Evolutionary conservation across 2,888 invertebrate species (phyloP).

Genomic region (Habrosyne pyritoides): DNA sequence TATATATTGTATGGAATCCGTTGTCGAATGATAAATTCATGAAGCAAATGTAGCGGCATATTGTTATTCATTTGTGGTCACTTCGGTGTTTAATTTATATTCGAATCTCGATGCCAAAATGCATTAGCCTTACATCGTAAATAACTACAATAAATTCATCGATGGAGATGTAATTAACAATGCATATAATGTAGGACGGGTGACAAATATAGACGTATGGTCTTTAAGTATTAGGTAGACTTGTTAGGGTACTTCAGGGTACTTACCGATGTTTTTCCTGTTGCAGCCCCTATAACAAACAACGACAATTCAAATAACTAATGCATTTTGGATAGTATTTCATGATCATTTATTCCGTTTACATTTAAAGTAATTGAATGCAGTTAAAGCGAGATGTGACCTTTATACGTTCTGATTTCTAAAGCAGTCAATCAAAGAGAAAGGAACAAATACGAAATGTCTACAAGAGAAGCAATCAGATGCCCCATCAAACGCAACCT

Average conservation of each 20-base stretch:
- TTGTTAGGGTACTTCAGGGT: background rate
- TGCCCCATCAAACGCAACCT: constrained; percentile 78
- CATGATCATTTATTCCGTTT: background rate
- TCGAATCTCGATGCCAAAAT: constrained; percentile 42
- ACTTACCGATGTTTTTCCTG: background rate
- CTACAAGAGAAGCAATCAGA: constrained; percentile 83
- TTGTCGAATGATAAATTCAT: constrained; percentile 39
- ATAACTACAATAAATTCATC: constrained; percentile 38
- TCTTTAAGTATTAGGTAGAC: background rate
- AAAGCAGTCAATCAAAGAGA: constrained; percentile 81
- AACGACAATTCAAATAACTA: background rate
- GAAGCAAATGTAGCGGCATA: constrained; percentile 40
- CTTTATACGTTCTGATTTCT: constrained; percentile 58
- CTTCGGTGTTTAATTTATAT: constrained; percentile 38
- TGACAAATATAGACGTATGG: background rate
- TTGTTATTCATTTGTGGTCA: constrained; percentile 33
- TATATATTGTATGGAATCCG: constrained; percentile 35
- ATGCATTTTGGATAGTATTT: background rate
- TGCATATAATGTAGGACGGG: background rate
- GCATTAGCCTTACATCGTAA: constrained; percentile 34
- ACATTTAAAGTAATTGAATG: background rate
- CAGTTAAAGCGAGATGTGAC: constrained; percentile 44
- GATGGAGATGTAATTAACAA: constrained; percentile 33
- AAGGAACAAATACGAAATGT: constrained; percentile 74
- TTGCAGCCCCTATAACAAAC: background rate